Percentiles rank a stretch among this genome's conserved stretches.
phyloP scores from a whole-genome alignment of 92 coral and sea anemone species.

The Parazoanthus atlanticus region DNA sequence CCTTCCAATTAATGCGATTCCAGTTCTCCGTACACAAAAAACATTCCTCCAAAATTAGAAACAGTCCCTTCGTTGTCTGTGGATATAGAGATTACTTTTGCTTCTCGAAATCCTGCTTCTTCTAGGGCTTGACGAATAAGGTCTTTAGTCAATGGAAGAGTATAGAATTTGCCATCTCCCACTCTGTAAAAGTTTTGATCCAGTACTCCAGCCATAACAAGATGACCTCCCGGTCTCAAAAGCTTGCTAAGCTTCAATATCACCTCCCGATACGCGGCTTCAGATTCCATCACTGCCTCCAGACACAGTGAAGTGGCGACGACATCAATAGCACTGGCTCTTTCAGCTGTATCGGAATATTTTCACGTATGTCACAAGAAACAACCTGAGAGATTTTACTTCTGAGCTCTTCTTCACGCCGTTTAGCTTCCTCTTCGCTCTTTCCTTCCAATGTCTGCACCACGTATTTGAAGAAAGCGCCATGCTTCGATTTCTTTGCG shows the following conservation, averaged over 20 bases:
- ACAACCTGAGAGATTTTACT: slow-evolving; percentile 30
- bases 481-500: slow-evolving; percentile 46
- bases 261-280: slow-evolving; percentile 22
- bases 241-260: slow-evolving; percentile 44
- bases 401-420: slow-evolving; percentile 32
- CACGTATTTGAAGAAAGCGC: slow-evolving; percentile 38
- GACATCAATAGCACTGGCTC: slow-evolving; percentile 27
- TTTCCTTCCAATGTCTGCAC: slow-evolving; percentile 34
- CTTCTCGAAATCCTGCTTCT: slow-evolving; percentile 33
- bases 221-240: slow-evolving; percentile 41
- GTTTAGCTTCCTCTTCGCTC: background rate
- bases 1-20: background rate
- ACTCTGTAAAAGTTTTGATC: slow-evolving; percentile 32
- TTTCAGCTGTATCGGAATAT: background rate
- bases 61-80: background rate
- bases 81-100: background rate
- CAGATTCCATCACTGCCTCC: slow-evolving; percentile 49
- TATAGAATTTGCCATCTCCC: slow-evolving; percentile 28
- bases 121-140: slow-evolving; percentile 37
- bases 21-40: background rate
- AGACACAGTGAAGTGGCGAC: slow-evolving; percentile 47
- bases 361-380: slow-evolving; percentile 41
- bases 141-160: slow-evolving; percentile 37
- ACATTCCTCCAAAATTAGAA: background rate
- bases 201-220: slow-evolving; percentile 48